Evolutionary conservation across 2,888 invertebrate genomes (phyloP), one percentile per base, ranked within the genome.

Genomic region (Athalia cordata): DNA sequence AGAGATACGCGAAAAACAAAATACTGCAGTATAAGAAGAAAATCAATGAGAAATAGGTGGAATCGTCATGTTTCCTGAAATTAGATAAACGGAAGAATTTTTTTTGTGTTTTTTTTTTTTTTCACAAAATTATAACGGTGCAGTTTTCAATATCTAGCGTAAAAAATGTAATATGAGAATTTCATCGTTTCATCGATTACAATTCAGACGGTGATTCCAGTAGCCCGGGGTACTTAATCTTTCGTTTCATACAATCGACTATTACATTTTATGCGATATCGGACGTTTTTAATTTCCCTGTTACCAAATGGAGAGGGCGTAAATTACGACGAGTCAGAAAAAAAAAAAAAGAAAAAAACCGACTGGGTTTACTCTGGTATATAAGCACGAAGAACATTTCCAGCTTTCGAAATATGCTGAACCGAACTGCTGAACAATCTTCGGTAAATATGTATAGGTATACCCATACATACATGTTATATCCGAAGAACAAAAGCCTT

Each of bases 261-360:
- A 29, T 85, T 86, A 82, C 84, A 85, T 85, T 89, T 89, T 88
- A 88, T 86, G 88, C 29, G 29, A 29, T 29, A 88, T 88, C 87
- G 85, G 87, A 88, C 89, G 88, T 89, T 89, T 89, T 89, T 89
- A 89, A 89, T 89, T 89, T 89, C 86, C 89, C 87, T 79, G 79
- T 29, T 29, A 29, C 29, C 74, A 55, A 6, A 7, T 47, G 3
- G 13, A 9, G 4, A 43, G 49, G n/a, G n/a, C 55, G 57, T 57
- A 57, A 55, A 57, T 67, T 67, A 50, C 8, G n/a, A 29, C 43
- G 13, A 43, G 15, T 50, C n/a, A n/a, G n/a, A n/a, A n/a, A n/a
- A n/a, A n/a, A n/a, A n/a, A n/a, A n/a, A n/a, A n/a, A n/a, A n/a
- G n/a, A n/a, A n/a, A 49, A 13, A 13, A 15, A 29, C 43, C 59